These are phyloP conservation scores for Mellivora capensis DNA, from an alignment of 2,113 vertebrate genomes.

Conservation along the genomic window DNA sequence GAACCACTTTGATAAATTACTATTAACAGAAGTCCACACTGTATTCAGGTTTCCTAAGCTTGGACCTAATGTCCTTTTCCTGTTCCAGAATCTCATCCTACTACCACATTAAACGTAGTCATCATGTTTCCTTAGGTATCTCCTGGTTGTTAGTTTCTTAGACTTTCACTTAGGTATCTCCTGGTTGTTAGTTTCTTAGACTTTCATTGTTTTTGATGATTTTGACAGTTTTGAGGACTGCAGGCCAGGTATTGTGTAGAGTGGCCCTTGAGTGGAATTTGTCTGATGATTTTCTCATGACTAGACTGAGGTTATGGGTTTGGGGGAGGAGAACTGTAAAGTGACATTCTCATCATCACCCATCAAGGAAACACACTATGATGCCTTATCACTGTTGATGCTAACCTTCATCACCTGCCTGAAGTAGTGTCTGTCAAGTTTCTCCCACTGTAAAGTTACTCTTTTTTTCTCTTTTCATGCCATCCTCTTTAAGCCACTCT, in stretches of 20 bases:
- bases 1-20: neutral
- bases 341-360: neutral
- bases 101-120: neutral
- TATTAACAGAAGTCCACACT: neutral
- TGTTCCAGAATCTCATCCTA: neutral
- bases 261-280: neutral
- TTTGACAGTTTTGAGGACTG: neutral
- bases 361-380: neutral
- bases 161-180: neutral
- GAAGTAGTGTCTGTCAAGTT: neutral
- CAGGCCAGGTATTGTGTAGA: neutral
- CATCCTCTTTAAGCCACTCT: neutral
- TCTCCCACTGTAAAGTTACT: neutral
- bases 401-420: neutral
- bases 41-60: neutral
- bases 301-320: neutral
- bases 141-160: neutral
- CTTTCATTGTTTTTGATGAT: neutral
- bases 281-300: neutral
- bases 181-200: neutral
- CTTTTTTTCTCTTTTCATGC: neutral
- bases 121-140: neutral
- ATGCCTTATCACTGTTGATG: neutral
- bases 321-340: neutral
- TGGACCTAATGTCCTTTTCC: neutral